Evolutionary conservation across 2,113 vertebrate genomes (phyloP).

Genomic region (Oxyruncus cristatus): DNA sequence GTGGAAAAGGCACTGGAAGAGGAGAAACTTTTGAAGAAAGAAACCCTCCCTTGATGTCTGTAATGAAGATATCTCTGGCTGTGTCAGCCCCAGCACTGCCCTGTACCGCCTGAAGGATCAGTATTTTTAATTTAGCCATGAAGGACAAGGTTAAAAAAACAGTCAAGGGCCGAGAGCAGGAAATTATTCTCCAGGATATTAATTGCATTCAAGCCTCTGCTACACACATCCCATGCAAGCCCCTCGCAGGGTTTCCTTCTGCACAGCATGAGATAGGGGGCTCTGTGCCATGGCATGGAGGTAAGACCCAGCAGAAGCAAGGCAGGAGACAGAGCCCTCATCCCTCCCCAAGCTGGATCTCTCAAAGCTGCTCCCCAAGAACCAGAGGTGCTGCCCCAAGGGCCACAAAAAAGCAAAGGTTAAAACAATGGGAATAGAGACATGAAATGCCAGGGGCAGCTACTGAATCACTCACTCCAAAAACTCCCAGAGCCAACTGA

Average conservation of each 20-base stretch:
- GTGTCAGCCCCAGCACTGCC: neutral
- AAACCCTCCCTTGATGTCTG: neutral
- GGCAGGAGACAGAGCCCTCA: neutral
- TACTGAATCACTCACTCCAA: neutral
- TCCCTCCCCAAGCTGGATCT: neutral
- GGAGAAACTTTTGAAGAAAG: neutral
- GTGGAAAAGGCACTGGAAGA: neutral
- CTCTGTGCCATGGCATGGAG: neutral
- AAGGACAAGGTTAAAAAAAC: neutral
- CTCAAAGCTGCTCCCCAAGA: neutral
- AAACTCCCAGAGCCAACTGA: fast-evolving
- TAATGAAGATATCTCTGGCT: neutral
- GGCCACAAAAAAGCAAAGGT: neutral
- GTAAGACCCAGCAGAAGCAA: neutral
- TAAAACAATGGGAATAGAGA: neutral
- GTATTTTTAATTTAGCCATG: neutral
- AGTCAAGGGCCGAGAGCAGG: neutral
- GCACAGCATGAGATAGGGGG: fast-evolving
- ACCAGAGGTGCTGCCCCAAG: neutral
- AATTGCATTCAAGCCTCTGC: neutral
- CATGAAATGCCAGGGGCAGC: neutral
- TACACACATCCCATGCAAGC: neutral
- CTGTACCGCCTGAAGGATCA: neutral
- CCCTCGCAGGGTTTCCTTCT: neutral
- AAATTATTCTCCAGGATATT: neutral